A percentile compares a stretch with the other conserved stretches of the same genome.
Conservation (phyloP, 2,888 invertebrate species). For the Eupithecia exiguata region DNA sequence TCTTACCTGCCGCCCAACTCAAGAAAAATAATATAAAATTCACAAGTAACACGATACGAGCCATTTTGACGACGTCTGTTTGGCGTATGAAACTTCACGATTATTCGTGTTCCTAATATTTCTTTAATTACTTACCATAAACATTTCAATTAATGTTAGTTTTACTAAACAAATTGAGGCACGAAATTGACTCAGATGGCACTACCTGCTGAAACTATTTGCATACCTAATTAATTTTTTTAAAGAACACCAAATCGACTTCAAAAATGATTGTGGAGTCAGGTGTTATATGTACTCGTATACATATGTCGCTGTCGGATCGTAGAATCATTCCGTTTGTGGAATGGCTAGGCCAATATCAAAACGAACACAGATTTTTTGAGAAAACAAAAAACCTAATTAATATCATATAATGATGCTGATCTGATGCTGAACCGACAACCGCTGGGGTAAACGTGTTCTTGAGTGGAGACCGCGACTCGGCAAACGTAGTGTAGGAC, state of each 20-base stretch:
- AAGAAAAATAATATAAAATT: conserved; percentile 23
- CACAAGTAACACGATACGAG: conserved; percentile 25
- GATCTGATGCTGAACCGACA: too few relatives aligned
- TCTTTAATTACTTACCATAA: background rate
- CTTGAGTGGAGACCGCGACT: too few relatives aligned
- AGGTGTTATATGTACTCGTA: background rate
- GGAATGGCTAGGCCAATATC: too few relatives aligned
- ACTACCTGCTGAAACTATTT: conserved; percentile 8
- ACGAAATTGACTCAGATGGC: conserved; percentile 20
- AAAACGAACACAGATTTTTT: too few relatives aligned
- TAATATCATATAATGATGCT: too few relatives aligned
- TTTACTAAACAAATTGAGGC: conserved; percentile 10
- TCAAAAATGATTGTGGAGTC: background rate
- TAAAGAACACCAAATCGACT: background rate
- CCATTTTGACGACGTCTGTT: conserved; percentile 23
- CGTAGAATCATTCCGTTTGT: too few relatives aligned
- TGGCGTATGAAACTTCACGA: conserved; percentile 9
- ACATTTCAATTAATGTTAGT: background rate
- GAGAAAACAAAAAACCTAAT: too few relatives aligned
- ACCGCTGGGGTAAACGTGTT: too few relatives aligned
- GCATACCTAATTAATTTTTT: background rate
- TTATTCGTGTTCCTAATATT: background rate
- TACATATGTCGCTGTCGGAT: too few relatives aligned
- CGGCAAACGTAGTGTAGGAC: too few relatives aligned
- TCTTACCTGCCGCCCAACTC: conserved; percentile 28